Conservation (phyloP, 2,113 vertebrate genomes). For the Tympanuchus pallidicinctus region DNA sequence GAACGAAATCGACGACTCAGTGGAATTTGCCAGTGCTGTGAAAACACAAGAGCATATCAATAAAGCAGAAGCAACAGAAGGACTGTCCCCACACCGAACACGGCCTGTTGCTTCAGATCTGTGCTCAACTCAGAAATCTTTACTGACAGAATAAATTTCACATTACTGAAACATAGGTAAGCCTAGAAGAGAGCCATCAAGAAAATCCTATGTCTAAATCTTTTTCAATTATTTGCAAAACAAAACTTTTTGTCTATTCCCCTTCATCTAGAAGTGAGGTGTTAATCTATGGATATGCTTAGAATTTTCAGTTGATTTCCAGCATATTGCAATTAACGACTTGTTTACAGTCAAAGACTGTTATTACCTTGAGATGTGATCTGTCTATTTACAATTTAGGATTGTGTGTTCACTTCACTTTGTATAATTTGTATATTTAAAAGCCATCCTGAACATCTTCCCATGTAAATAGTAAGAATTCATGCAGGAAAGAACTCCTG, state of each 20-base stretch:
- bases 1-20: slow-evolving; percentile 95
- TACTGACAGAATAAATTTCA: not conserved
- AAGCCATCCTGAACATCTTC: not conserved
- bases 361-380: not conserved
- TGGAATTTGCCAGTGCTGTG: slow-evolving; percentile 97
- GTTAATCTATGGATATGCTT: not conserved
- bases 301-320: not conserved
- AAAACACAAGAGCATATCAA: not conserved
- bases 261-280: not conserved
- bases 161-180: not conserved
- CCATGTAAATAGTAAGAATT: not conserved
- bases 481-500: not conserved
- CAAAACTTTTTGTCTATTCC: not conserved
- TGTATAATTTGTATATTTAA: not conserved
- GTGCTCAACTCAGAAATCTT: not conserved
- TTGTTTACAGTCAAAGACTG: not conserved
- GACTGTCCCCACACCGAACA: not conserved
- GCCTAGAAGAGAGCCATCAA: not conserved
- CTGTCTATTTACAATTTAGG: not conserved
- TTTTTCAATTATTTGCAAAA: not conserved
- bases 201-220: not conserved
- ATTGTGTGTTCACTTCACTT: not conserved
- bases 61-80: not conserved
- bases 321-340: not conserved
- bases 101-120: not conserved